These are phyloP conservation scores for Bostrychus sinensis DNA, from an alignment of 2,113 vertebrate genomes.

Conservation along the genomic window DNA sequence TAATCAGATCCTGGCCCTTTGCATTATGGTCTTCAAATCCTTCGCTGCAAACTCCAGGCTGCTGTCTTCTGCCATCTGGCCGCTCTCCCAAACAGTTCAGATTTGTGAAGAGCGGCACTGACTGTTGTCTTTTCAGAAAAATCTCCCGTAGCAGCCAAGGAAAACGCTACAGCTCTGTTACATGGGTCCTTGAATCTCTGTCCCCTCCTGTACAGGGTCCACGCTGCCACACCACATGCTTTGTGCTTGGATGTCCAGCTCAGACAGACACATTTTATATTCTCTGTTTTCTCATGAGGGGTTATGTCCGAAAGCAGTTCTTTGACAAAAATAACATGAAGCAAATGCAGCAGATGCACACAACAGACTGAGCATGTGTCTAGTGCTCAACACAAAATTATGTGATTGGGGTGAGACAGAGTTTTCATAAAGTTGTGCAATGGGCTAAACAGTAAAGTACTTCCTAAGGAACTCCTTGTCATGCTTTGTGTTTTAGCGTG, in stretches of 20 bases:
- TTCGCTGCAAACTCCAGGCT: constrained; percentile 53
- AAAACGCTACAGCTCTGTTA: constrained; percentile 22
- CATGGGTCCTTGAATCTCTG: constrained; percentile 30
- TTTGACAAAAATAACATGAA: not conserved
- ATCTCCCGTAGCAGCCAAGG: constrained; percentile 29
- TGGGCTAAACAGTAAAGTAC: constrained; percentile 30
- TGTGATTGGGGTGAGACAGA: not conserved
- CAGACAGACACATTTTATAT: not conserved
- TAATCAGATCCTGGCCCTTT: constrained; percentile 38
- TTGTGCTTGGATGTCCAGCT: constrained; percentile 15
- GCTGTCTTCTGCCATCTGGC: constrained; percentile 66
- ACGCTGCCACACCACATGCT: constrained; percentile 11
- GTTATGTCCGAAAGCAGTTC: not conserved
- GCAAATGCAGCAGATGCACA: not conserved
- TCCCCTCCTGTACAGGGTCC: constrained; percentile 22
- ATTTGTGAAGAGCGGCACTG: constrained; percentile 63
- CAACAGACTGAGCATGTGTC: not conserved
- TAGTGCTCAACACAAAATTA: not conserved
- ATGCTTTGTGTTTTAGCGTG: constrained; percentile 53
- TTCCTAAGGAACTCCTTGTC: constrained; percentile 51
- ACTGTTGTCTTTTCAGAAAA: constrained; percentile 56
- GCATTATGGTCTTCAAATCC: constrained; percentile 41
- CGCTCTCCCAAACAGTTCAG: constrained; percentile 67
- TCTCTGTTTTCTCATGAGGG: not conserved
- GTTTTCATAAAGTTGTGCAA: constrained; percentile 23